These are phyloP conservation scores for Naja naja DNA, from an alignment of 2,113 vertebrate genomes.

Conservation along the genomic window DNA sequence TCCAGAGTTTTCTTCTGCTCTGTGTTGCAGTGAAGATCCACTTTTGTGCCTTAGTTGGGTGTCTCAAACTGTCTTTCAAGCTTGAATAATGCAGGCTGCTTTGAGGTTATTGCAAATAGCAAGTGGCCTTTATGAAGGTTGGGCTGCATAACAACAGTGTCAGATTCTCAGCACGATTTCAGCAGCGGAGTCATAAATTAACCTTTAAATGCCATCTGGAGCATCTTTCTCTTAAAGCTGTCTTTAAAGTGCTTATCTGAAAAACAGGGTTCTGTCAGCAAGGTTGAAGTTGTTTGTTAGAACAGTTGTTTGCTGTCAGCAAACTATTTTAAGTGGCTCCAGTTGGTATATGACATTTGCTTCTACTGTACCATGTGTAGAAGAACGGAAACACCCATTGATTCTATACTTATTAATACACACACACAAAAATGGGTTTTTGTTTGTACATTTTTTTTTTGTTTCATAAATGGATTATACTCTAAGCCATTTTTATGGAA, in stretches of 20 bases:
- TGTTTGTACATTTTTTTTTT: background rate
- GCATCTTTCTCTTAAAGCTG: constrained; percentile 17
- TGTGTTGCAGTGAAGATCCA: background rate
- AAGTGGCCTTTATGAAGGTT: constrained; percentile 16
- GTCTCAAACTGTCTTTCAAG: background rate
- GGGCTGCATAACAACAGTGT: background rate
- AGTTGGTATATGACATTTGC: background rate
- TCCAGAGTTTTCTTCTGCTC: background rate
- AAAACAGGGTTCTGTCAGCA: constrained; percentile 5
- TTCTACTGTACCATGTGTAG: background rate
- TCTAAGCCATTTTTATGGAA: background rate
- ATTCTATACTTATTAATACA: background rate
- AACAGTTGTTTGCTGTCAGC: constrained; percentile 4
- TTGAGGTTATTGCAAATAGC: constrained; percentile 15
- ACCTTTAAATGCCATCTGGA: constrained; percentile 13
- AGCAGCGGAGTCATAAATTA: constrained; percentile 10
- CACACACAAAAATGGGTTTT: background rate
- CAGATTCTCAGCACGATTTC: constrained; percentile 24
- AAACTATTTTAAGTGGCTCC: background rate
- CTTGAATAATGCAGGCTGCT: background rate
- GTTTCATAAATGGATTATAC: background rate
- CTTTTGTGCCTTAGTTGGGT: background rate
- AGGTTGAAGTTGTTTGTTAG: constrained; percentile 13
- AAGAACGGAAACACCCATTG: background rate
- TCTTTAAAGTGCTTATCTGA: constrained; percentile 14